Base-by-base conservation (phyloP, 2,113 vertebrate species). In the Panthera uncia region DNA sequence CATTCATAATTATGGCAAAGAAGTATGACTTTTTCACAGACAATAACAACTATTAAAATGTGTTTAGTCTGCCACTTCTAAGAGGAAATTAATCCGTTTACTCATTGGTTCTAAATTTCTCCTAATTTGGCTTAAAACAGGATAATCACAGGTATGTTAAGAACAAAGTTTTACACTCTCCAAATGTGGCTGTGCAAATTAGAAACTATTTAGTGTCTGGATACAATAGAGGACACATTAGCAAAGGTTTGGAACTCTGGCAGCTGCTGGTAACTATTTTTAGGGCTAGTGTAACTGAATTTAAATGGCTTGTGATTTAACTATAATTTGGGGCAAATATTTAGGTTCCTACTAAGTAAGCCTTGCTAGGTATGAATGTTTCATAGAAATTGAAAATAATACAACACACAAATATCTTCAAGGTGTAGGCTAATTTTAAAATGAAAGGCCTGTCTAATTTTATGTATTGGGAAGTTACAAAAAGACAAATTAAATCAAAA, bases 231-330 rank as follows among this genome's bases (percentile, higher is more conserved):
- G 45, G 38, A 18, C 36, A 73, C 55, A 63, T 86, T 48, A 87
- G 81, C 66, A 94, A 97, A 95, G 65, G 82, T 96, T 71, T 91
- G 81, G 80, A 41, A 91, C 57, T 81, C 76, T 79, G 41, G 61
- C 55, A 71, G 66, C 7, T 45, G 31, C 63, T 87, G 33, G 21
- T 79, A 82, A 52, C 57, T 79, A 84, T 55, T 91, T 95, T 79
- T 91, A 85, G 88, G 31, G 25, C 12, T 52, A 68, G 15, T 19
- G 25, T 84, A 69, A 80, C 33, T 48, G 61, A 91, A 50, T 81
- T 69, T 29, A 96, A 95, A 65, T 81, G 48, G 74, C 69, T 50
- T 96, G 55, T 48, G 66, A 71, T 18, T 78, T 78, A 96, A 89
- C 41, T 50, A 57, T 38, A 78, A 76, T 55, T 76, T 69, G 1